Base-by-base conservation (phyloP, 2,888 invertebrate species). In the Chaetogeoica ovagalla region DNA sequence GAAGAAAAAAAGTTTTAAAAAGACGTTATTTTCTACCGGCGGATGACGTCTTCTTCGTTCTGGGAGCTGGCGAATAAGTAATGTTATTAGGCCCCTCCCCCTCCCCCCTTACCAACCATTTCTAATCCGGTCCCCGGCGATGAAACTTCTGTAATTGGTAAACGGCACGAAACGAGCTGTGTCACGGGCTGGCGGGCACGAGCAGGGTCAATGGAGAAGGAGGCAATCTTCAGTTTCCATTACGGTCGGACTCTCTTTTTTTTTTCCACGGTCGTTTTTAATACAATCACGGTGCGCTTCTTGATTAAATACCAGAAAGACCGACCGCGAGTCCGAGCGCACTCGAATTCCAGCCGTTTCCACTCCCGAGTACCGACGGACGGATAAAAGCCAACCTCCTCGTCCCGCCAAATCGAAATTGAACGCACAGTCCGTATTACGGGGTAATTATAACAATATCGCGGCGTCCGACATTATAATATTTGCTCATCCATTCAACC, bases 101-200 rank as follows among this genome's bases (percentile, higher is more conserved):
- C n/a, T n/a, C n/a, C n/a, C n/a, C n/a, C n/a, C n/a, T n/a, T n/a
- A n/a, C n/a, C 70, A 17, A 52, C 59, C 62, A 39, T 77, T 77
- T 70, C 77, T 77, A 77, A 77, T 70, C 62, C 79, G 63, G 52
- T 63, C 63, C 79, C 79, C 63, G 70, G 69, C 70, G 63, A 79
- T 63, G 79, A 79, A 71, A 79, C 79, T 79, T 79, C 70, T 39
- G 71, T 71, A 79, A 79, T 79, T 79, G 79, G 79, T 79, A 71
- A 79, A 79, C 71, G 79, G 43, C 79, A 70, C 71, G 79, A 71
- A 71, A 79, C 71, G 66, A 66, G 30, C 75, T 23, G 21, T 75
- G 65, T 65, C 74, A 39, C 59, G 68, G 66, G 48, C 43, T 43
- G 75, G 43, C 43, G 59, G 48, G 75, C 48, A 43, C n/a, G n/a